Conservation (phyloP, 2,888 invertebrate species). For the Stenurella melanura region DNA sequence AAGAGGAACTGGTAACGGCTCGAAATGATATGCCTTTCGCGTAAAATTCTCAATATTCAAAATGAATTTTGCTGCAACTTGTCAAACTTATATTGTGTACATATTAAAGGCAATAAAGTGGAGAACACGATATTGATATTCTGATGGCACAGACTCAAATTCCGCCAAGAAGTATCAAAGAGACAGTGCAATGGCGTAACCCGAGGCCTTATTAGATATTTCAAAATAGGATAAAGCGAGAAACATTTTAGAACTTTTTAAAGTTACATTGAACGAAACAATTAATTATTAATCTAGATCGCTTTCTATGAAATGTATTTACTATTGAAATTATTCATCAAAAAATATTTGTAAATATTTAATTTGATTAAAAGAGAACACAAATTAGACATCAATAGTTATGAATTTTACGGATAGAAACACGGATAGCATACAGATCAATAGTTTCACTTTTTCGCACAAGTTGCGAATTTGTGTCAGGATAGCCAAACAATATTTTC, state of each 20-base stretch:
- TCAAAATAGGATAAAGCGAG: not conserved
- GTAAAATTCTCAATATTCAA: constrained; percentile 69
- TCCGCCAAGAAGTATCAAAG: not conserved
- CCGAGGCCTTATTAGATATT: constrained; percentile 4
- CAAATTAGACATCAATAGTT: no score
- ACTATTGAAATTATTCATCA: no score
- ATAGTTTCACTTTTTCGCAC: no score
- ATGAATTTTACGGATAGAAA: no score
- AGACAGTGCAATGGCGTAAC: constrained; percentile 14
- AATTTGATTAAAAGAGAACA: no score
- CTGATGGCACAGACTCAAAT: constrained; percentile 26
- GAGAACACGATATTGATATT: constrained; percentile 64
- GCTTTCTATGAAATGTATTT: no score
- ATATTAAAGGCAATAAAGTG: constrained; percentile 71
- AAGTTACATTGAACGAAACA: no score
- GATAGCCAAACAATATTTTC: no score
- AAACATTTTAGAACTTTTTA: not conserved
- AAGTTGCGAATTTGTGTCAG: no score
- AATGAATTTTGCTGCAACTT: constrained; percentile 69
- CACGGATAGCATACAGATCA: no score
- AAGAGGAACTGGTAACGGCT: constrained; percentile 37
- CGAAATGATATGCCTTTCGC: constrained; percentile 63
- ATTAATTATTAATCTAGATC: no score
- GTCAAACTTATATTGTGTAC: constrained; percentile 71
- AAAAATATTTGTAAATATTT: no score